Percentiles rank a stretch among this genome's conserved stretches.
phyloP scores from a whole-genome alignment of 2,888 invertebrate genomes.

The Ypsolopha scabrella region DNA sequence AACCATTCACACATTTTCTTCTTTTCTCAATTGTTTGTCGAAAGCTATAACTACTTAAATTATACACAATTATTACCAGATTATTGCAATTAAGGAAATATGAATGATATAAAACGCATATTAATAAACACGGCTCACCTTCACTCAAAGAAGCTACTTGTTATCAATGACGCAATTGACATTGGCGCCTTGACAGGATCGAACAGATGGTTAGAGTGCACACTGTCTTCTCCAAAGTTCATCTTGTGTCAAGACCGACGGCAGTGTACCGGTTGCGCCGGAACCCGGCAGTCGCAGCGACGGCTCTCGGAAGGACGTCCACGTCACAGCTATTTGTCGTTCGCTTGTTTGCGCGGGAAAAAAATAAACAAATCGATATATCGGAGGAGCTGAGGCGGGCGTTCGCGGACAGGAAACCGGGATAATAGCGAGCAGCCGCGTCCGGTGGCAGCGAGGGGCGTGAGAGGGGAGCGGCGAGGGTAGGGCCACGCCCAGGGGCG shows the following conservation, averaged over 20 bases:
- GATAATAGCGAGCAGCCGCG: conserved; percentile 58
- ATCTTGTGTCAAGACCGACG: not conserved
- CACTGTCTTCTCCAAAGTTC: not conserved
- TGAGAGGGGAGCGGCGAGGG: conserved; percentile 20
- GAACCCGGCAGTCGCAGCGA: conserved; percentile 1
- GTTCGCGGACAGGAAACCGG: conserved; percentile 65
- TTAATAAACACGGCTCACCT: conserved; percentile 8
- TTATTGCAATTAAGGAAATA: too few relatives aligned
- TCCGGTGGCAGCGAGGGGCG: conserved; percentile 24
- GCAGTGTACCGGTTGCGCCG: conserved; percentile 14
- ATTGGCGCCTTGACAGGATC: not conserved
- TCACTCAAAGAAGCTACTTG: conserved; percentile 7
- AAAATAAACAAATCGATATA: conserved; percentile 67
- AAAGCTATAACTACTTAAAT: too few relatives aligned
- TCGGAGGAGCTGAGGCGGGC: conserved; percentile 52
- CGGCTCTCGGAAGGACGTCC: conserved; percentile 3
- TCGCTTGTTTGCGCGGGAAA: conserved; percentile 42
- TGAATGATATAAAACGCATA: not conserved
- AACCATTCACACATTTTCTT: too few relatives aligned
- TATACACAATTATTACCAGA: too few relatives aligned
- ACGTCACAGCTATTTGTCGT: conserved; percentile 36
- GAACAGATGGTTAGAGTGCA: not conserved
- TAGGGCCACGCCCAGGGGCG: conserved; percentile 28
- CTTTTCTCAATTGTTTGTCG: too few relatives aligned
- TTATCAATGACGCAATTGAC: conserved; percentile 1